Evolutionary conservation across 2,888 invertebrate species (phyloP), one percentile per base, ranked within the genome.

Genomic region (Tortricodes alternella): DNA sequence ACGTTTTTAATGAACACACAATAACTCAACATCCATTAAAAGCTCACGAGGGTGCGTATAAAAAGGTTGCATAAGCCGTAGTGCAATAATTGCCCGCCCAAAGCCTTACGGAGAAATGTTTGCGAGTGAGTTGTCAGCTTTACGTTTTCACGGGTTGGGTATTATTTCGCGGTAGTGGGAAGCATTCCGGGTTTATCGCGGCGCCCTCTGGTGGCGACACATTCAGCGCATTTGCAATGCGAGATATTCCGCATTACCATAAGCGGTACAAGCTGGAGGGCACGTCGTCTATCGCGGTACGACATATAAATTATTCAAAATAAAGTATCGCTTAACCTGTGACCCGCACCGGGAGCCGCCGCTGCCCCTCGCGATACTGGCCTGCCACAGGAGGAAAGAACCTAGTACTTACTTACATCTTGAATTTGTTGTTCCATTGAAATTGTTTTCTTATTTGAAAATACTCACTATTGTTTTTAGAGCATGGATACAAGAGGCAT

Each of bases 301-400:
- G 85, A 89, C 88, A 89, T 89, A 89, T 90, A 90, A 89, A 90
- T 90, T 89, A 90, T 90, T 90, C 90, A 90, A 89, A 90, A 89
- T 90, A 89, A 90, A 90, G 90, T 90, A 90, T 90, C 89, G 90
- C 86, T 90, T 90, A 90, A 89, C 90, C 90, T 68, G 65, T 79
- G 85, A 89, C 85, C 86, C 74, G 71, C 73, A 73, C 78, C 71
- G 78, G 73, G 64, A 67, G 68, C 69, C 64, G 49, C 56, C 49
- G 15, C 27, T 43, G 41, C 64, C 72, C 66, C 68, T 67, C 71
- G 71, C 63, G 61, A 61, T 48, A 37, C 44, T 9, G 53, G 48
- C 37, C 43, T 59, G 46, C 55, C n/a, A n/a, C n/a, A n/a, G n/a
- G n/a, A n/a, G n/a, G n/a, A n/a, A n/a, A n/a, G n/a, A n/a, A n/a